Evolutionary conservation across 2,888 invertebrate species (phyloP), one percentile per base, ranked within the genome.

Genomic region (Tridacna gigas): DNA sequence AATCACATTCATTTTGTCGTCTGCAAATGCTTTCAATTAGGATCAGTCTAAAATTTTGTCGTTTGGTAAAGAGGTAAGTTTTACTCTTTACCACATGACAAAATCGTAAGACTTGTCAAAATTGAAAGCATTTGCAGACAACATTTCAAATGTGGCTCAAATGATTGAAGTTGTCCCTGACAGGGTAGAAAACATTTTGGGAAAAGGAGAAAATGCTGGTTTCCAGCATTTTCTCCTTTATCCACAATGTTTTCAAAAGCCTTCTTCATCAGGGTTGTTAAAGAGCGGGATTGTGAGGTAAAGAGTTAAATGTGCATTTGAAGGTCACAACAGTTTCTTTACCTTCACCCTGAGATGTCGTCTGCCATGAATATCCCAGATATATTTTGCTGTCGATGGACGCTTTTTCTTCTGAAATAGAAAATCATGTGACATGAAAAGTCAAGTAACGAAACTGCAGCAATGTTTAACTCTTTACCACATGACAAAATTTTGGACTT

Each of bases 351-450:
- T 83, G n/a, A 79, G 75, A 37, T 91, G 89, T 45, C 90, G 79
- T 66, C 92, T 88, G 4, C 92, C 92, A 83, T 92, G 86, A 18
- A 91, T 91, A 77, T 93, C 93, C 89, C 91, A 92, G 22, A 91
- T 88, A 78, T 90, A 92, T 73, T 91, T 91, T 69, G 91, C 90
- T 73, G 90, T 90, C 45, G 90, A 79, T 37, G 89, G 89, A 60
- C 88, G 71, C 74, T 80, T 74, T 65, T 83, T 86, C 56, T 86
- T 80, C 87, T 85, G 48, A 66, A 77, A 48, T 22, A 66, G 22
- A 63, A 37, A 7, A 37, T 37, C 37, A 37, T 37, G 37, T 37
- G 37, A 56, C 20, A 1, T 56, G 11, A 56, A 56, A 56, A 20
- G 9, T 3, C 56, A 56, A 56, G 20, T 56, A 56, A 3, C 15